phyloP scores from a whole-genome alignment of 2,113 vertebrate genomes.

The Coptodon bakossiorum region DNA sequence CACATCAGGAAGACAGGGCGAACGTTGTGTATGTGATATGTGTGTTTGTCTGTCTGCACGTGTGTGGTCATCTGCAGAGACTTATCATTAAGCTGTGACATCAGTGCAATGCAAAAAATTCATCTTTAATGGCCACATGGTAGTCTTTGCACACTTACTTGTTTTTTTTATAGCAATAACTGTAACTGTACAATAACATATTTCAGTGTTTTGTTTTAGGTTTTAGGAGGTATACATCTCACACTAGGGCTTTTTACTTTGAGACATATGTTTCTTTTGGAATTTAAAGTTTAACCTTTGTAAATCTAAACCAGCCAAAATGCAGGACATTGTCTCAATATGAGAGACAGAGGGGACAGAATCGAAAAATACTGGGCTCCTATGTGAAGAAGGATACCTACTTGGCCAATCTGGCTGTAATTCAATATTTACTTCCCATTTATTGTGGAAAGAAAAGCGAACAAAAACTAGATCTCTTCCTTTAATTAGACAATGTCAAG shows the following conservation, averaged over 20 bases:
- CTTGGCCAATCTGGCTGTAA: background rate
- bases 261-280: background rate
- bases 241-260: background rate
- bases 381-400: background rate
- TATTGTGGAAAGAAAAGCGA: rapidly evolving
- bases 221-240: background rate
- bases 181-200: background rate
- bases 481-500: background rate
- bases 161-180: background rate
- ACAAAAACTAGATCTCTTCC: rapidly evolving
- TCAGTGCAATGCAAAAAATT: background rate
- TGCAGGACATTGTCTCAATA: background rate
- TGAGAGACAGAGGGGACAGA: background rate
- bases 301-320: background rate
- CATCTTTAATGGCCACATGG: rapidly evolving
- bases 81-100: background rate
- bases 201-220: background rate
- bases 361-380: background rate
- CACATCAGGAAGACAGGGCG: background rate
- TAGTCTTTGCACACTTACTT: background rate
- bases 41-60: background rate
- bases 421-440: background rate
- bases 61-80: background rate
- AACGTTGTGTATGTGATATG: background rate
- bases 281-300: background rate